Evolutionary conservation across 2,113 vertebrate species (phyloP).

Genomic region (Acanthisitta chloris): DNA sequence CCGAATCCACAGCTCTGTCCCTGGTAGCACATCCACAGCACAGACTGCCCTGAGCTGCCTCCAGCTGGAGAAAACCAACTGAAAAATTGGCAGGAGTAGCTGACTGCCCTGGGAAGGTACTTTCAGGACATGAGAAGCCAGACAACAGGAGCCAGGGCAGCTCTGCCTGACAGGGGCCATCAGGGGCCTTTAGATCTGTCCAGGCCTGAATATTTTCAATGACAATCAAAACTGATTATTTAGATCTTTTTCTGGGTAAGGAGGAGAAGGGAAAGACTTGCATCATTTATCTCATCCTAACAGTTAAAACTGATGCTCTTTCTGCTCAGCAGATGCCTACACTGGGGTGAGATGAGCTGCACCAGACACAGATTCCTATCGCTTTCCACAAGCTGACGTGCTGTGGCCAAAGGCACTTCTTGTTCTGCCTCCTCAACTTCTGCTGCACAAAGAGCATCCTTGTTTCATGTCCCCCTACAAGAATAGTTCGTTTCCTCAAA

Average conservation of each 20-base stretch:
- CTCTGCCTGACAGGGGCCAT: neutral
- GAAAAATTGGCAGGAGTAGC: neutral
- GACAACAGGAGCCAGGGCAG: accelerated
- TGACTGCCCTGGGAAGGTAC: neutral
- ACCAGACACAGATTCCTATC: accelerated
- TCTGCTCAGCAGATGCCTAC: neutral
- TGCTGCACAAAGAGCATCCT: neutral
- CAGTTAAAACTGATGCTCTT: neutral
- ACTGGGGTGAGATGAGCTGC: neutral
- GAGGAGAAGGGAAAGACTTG: neutral
- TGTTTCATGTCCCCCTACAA: neutral
- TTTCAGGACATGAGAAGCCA: neutral
- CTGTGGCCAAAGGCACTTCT: neutral
- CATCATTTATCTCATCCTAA: neutral
- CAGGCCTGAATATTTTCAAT: neutral
- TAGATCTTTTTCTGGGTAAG: neutral
- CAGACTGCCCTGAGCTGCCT: neutral
- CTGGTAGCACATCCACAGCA: neutral
- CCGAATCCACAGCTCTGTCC: neutral
- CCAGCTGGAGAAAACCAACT: neutral
- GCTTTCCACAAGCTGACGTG: neutral
- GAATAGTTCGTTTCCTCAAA: neutral
- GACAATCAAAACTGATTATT: neutral
- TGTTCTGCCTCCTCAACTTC: neutral
- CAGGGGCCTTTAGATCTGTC: neutral